Base-by-base conservation (phyloP, 1,140 invertebrate species). In the Pollicipes pollicipes region DNA sequence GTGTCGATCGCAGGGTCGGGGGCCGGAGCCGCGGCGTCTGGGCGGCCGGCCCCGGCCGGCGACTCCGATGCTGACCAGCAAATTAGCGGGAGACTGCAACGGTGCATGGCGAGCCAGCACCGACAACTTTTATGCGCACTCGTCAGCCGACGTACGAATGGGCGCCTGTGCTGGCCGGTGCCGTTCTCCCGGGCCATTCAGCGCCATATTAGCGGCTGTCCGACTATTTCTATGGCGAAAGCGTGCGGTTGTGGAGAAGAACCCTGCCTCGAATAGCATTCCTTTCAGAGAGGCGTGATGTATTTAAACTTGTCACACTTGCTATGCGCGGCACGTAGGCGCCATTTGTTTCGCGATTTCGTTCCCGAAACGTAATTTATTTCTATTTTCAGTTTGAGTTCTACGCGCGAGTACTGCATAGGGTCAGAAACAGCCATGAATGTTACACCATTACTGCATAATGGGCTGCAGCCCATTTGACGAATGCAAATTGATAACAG, bases 281-380 rank as follows among this genome's bases (percentile, higher is more conserved):
- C 45, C 45, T 58, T 58, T 58, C 45, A 58, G 45, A 58, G 45
- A 58, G 45, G 45, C 45, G 45, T 58, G 45, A 58, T 58, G 45
- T 58, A 58, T 58, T 58, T 58, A 58, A 58, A 58, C 45, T 58
- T 24, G 45, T 58, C 45, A 3, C 17, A 58, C 24, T 58, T 21
- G 45, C 45, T 58, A 58, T 58, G 45, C 45, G 2, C 13, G 45
- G 13, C 45, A 21, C 45, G 45, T 58, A 10, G 45, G 45, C 21
- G 24, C 45, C 45, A 58, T 58, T 58, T 58, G 24, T 58, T 58
- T 6, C 45, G 45, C 45, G 45, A 58, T 58, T 58, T 21, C 21
- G 24, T 58, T 21, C 45, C 45, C 24, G 45, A 58, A 58, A 21
- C 45, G 45, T 58, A 58, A 58, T 58, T 58, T 58, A 58, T 58